phyloP scores from a whole-genome alignment of 2,888 invertebrate species.

The Ectemnius lituratus region DNA sequence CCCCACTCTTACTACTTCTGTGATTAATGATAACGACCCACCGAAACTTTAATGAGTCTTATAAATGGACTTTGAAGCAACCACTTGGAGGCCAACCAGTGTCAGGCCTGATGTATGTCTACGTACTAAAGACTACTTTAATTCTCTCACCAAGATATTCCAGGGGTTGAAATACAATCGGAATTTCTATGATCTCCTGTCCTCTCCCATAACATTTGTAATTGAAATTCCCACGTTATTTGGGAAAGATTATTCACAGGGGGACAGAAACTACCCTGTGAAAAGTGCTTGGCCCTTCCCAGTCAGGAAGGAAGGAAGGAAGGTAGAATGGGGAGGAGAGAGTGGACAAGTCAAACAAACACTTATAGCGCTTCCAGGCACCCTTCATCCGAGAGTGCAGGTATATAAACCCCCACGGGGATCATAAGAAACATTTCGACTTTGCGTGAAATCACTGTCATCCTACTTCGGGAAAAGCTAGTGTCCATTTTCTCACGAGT shows the following conservation, averaged over 20 bases:
- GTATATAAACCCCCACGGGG: too few species aligned
- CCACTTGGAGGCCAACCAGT: neutral
- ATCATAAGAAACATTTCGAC: too few species aligned
- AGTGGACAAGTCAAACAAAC: too few species aligned
- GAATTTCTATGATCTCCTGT: neutral
- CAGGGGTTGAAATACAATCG: neutral
- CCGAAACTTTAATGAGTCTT: slow-evolving; percentile 53
- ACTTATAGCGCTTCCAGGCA: too few species aligned
- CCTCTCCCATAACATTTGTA: neutral
- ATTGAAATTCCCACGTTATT: slow-evolving; percentile 14
- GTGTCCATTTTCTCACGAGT: too few species aligned
- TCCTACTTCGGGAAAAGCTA: too few species aligned
- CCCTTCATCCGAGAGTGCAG: too few species aligned
- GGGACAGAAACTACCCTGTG: neutral
- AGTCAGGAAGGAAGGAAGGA: too few species aligned
- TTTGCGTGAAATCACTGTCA: too few species aligned
- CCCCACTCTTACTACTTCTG: slow-evolving; percentile 3
- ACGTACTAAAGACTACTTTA: neutral
- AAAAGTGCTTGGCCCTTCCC: too few species aligned
- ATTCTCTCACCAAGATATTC: neutral
- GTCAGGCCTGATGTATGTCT: neutral
- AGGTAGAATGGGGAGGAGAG: too few species aligned
- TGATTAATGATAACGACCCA: slow-evolving; percentile 49
- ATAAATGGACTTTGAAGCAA: slow-evolving; percentile 37
- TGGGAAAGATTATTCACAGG: slow-evolving; percentile 2